A percentile compares a stretch with the other conserved stretches of the same genome.
Evolutionary conservation across 1,140 invertebrate genomes (phyloP).

Genomic region (Globodera rostochiensis): DNA sequence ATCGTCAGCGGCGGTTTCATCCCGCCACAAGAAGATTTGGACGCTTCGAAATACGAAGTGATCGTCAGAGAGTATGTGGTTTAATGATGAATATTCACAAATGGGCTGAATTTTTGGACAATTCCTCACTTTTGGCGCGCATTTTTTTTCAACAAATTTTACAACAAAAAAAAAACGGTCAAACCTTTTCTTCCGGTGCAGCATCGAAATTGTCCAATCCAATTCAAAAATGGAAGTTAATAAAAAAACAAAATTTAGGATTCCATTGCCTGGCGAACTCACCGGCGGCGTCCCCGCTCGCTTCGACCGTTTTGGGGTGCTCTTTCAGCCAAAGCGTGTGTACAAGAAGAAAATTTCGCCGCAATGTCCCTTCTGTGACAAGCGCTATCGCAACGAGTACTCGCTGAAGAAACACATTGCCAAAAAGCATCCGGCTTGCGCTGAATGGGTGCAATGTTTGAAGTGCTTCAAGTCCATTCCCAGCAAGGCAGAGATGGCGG

Average conservation of each 20-base stretch:
- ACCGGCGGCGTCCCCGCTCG: slow-evolving; percentile 53
- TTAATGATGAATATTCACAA: slow-evolving; percentile 18
- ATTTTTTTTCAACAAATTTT: background rate
- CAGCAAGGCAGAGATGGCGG: slow-evolving; percentile 45
- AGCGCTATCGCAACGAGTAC: slow-evolving; percentile 63
- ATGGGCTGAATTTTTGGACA: background rate
- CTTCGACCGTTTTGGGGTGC: slow-evolving; percentile 54
- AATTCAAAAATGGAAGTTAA: no score
- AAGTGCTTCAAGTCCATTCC: slow-evolving; percentile 61
- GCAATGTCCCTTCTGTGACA: slow-evolving; percentile 64
- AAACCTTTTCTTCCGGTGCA: background rate
- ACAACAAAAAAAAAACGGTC: slow-evolving; percentile 13
- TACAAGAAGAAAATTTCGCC: slow-evolving; percentile 66
- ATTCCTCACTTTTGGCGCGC: background rate
- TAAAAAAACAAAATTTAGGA: slow-evolving; percentile 38
- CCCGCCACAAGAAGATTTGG: slow-evolving; percentile 60
- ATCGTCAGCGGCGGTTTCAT: slow-evolving; percentile 61
- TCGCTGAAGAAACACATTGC: slow-evolving; percentile 64
- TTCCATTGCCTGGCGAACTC: slow-evolving; percentile 58
- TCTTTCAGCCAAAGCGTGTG: slow-evolving; percentile 55
- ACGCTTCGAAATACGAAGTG: slow-evolving; percentile 51
- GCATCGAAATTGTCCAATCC: no score
- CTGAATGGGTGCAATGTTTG: slow-evolving; percentile 63
- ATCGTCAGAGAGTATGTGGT: slow-evolving; percentile 42
- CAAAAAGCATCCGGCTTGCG: slow-evolving; percentile 61